A percentile compares a stretch with the other conserved stretches of the same genome.
Conservation (phyloP, 2,888 invertebrate genomes). For the Apeira syringaria region DNA sequence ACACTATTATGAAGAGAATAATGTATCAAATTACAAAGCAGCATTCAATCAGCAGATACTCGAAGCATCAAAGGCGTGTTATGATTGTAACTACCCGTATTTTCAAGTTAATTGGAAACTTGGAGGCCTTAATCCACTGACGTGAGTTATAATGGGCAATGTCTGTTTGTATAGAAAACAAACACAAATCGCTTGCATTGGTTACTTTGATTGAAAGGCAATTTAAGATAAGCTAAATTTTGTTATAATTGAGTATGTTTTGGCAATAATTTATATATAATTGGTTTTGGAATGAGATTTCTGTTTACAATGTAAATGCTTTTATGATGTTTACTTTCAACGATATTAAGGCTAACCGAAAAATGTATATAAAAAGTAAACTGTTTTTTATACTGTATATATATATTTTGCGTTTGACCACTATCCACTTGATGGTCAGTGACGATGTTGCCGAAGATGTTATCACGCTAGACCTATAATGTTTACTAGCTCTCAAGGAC, state of each 20-base stretch:
- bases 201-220: constrained; percentile 34
- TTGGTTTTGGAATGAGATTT: background rate
- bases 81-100: constrained; percentile 19
- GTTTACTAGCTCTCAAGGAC: no score
- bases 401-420: no score
- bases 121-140: constrained; percentile 21
- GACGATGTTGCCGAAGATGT: no score
- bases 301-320: no score
- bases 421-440: no score
- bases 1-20: constrained; percentile 15
- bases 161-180: constrained; percentile 29
- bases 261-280: background rate
- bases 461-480: no score
- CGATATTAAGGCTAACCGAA: no score
- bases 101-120: constrained; percentile 29
- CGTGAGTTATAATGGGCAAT: constrained; percentile 26
- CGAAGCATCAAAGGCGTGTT: constrained; percentile 20
- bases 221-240: constrained; percentile 23
- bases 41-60: constrained; percentile 22
- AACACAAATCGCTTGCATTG: constrained; percentile 28
- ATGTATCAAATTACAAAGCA: constrained; percentile 34
- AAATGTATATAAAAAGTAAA: no score
- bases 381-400: no score
- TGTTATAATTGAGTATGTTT: background rate
- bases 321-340: no score